These are phyloP conservation scores for Saxicola maurus DNA, from an alignment of 2,797 vertebrate genomes.

Conservation along the genomic window DNA sequence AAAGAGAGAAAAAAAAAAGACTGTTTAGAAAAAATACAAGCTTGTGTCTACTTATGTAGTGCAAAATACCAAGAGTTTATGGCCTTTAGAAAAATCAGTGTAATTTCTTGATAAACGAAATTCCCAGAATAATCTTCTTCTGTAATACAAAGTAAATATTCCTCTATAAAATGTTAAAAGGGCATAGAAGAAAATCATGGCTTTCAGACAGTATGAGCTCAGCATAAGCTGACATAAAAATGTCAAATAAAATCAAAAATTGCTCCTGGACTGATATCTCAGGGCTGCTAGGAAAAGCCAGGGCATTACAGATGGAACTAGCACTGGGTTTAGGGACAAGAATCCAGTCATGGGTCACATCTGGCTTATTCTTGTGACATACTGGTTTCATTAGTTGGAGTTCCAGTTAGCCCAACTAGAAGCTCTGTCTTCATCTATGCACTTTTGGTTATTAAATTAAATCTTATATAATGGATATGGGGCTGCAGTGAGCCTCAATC, in stretches of 20 bases:
- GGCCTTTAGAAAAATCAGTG: background rate
- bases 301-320: background rate
- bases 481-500: rapidly evolving
- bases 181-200: background rate
- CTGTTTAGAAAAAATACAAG: background rate
- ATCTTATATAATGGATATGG: background rate
- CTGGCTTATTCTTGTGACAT: background rate
- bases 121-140: background rate
- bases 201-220: background rate
- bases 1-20: rapidly evolving
- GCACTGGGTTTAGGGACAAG: background rate
- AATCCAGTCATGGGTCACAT: background rate
- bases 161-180: background rate
- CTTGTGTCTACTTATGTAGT: background rate
- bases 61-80: background rate
- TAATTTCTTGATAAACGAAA: background rate
- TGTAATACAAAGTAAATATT: background rate
- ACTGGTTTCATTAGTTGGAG: background rate
- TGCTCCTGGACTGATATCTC: background rate
- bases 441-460: background rate
- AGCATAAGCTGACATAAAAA: background rate
- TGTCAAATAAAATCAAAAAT: background rate
- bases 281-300: background rate
- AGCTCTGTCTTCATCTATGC: background rate
- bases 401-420: background rate